A percentile compares a stretch with the other conserved stretches of the same genome.
Conservation (phyloP, 1,140 invertebrate genomes). For the Sminthurinus signatus region DNA sequence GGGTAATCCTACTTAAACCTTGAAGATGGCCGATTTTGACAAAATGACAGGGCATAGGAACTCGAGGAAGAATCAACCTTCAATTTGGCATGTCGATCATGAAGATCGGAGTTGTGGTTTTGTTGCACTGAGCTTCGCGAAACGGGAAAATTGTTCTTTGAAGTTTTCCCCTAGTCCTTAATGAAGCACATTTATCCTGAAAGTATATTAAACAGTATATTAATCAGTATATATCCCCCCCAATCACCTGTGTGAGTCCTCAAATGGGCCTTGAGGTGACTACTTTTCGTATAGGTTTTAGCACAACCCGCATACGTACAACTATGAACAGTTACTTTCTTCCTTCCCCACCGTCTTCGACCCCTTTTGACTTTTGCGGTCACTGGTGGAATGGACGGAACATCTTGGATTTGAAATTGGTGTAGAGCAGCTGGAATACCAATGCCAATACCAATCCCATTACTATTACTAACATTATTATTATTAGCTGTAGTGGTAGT, state of each 20-base stretch:
- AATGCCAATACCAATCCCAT: not conserved
- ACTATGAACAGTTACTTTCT: constrained; percentile 52
- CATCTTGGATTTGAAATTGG: constrained; percentile 8
- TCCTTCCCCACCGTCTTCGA: constrained; percentile 46
- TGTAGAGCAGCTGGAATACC: not conserved
- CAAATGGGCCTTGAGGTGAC: constrained; percentile 69
- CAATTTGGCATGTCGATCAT: too few relatives aligned
- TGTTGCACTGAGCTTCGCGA: too few relatives aligned
- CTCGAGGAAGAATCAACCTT: too few relatives aligned
- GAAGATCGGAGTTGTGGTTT: too few relatives aligned
- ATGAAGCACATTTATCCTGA: too few relatives aligned
- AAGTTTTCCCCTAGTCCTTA: too few relatives aligned
- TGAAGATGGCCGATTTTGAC: too few relatives aligned
- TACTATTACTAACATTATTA: not conserved
- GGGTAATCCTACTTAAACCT: too few relatives aligned
- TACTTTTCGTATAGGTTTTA: constrained; percentile 73
- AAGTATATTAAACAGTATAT: too few relatives aligned
- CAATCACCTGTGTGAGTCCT: constrained; percentile 58
- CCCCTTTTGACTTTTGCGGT: constrained; percentile 30
- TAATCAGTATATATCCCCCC: too few relatives aligned
- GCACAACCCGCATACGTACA: constrained; percentile 64
- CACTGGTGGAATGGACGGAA: not conserved
- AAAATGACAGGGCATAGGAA: too few relatives aligned
- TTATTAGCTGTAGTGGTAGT: not conserved
- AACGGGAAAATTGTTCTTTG: too few relatives aligned